Conservation (phyloP, 2,888 invertebrate species). For the Brenthis hecate region DNA sequence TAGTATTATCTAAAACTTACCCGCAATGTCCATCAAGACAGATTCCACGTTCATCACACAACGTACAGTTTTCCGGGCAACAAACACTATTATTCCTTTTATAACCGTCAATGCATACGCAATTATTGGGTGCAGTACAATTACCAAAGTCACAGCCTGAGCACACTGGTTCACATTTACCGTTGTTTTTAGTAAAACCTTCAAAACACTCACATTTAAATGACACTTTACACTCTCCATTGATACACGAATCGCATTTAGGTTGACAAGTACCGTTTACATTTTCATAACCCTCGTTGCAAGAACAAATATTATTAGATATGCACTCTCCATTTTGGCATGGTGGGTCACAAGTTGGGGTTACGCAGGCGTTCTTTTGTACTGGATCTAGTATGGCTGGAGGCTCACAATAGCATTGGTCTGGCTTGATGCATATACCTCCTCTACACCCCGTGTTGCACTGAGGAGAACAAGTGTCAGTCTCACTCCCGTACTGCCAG, state of each 20-base stretch:
- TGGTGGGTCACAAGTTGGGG: constrained; percentile 54
- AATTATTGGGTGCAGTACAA: constrained; percentile 65
- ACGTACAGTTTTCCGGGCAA: constrained; percentile 45
- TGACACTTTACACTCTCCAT: constrained; percentile 72
- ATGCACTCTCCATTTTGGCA: constrained; percentile 64
- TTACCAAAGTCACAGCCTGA: constrained; percentile 53
- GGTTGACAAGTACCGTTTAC: constrained; percentile 44
- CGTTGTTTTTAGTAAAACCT: constrained; percentile 67
- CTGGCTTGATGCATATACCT: constrained; percentile 69
- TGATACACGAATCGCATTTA: constrained; percentile 41
- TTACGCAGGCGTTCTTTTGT: constrained; percentile 58
- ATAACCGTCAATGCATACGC: constrained; percentile 65
- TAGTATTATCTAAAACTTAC: constrained; percentile 28
- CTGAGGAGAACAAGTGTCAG: constrained; percentile 67
- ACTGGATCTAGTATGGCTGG: constrained; percentile 57
- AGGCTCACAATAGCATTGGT: constrained; percentile 60
- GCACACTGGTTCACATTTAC: constrained; percentile 51
- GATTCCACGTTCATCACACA: constrained; percentile 42
- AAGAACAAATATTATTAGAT: constrained; percentile 60
- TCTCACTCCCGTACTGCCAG: constrained; percentile 58
- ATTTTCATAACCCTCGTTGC: constrained; percentile 49
- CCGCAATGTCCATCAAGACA: constrained; percentile 37
- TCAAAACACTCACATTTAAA: constrained; percentile 82
- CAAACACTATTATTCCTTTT: constrained; percentile 42
- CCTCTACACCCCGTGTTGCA: constrained; percentile 75